Evolutionary conservation across 2,888 invertebrate genomes (phyloP).

Genomic region (Cheilosia vulpina): DNA sequence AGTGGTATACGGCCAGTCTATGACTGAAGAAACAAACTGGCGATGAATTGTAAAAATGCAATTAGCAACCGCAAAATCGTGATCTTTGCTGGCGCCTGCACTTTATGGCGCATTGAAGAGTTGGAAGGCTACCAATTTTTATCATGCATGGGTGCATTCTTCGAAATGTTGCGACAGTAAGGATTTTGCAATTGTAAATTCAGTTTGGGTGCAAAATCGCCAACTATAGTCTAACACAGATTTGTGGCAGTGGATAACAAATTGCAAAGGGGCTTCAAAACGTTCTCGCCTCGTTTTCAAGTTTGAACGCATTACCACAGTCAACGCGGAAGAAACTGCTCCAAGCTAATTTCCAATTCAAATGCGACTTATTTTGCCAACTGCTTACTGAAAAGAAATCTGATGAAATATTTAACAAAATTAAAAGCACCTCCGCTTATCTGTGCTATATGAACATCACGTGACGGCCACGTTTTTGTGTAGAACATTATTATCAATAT

Average conservation of each 20-base stretch:
- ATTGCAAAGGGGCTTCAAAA: too few relatives aligned
- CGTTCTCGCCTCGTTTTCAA: too few relatives aligned
- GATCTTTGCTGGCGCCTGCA: neutral
- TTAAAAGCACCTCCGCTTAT: neutral
- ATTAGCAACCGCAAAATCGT: neutral
- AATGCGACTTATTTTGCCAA: neutral
- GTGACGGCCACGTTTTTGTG: constrained; percentile 5
- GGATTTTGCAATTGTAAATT: neutral
- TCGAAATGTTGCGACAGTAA: neutral
- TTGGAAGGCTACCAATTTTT: constrained; percentile 2
- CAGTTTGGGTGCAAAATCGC: neutral
- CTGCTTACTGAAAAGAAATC: neutral
- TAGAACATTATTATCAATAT: neutral
- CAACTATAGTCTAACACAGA: too few relatives aligned
- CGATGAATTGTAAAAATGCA: constrained; percentile 2
- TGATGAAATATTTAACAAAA: constrained; percentile 17
- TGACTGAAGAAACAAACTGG: neutral
- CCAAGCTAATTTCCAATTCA: neutral
- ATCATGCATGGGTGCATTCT: neutral
- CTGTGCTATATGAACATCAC: neutral
- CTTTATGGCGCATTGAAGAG: neutral
- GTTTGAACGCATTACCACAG: too few relatives aligned
- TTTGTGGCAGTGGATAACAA: too few relatives aligned
- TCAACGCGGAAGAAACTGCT: neutral
- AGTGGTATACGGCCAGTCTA: too few relatives aligned